Base-by-base conservation (phyloP, 2,113 vertebrate genomes). In the Tringa solitaria region DNA sequence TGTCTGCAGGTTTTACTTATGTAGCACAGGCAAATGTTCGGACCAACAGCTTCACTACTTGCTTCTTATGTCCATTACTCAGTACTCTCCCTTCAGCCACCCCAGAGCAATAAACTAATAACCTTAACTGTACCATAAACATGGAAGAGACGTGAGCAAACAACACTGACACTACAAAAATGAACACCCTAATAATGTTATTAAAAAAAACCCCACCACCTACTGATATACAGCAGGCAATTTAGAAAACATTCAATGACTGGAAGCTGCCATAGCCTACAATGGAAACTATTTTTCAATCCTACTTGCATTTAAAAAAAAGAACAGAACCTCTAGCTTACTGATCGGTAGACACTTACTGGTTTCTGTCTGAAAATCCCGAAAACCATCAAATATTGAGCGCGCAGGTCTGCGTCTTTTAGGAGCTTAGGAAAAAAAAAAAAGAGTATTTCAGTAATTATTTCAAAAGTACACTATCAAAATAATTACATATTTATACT, bases 351-450 rank as follows among this genome's bases (percentile, higher is more conserved):
- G 93, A 98, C 96, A 98, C 98, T 96, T 98, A 99, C 99, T 99
- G 87, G 99, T 99, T 98, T 99, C 99, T 80, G 99, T 99, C 92
- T 99, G 99, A 96, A 99, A 99, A 97, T 99, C 99, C 88, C 99
- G 98, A 97, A 99, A 99, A 84, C 99, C 99, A 87, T 99, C 99
- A 94, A 99, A 99, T 98, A 99, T 99, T 45, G 99, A 99, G 87
- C 99, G 98, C 33, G 99, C 99, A 56, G 99, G 99, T 96, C 99
- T 98, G 93, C 99, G 98, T 95, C 99, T 98, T 97, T 99, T 99
- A 97, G 99, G 99, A 97, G 99, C 99, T 99, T 90, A 39, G 93
- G 24, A 64, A 64, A 22, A 68, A 37, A 35, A 63, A 39, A 63
- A 14, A 87, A 8, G 14, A 82, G 67, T 26, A 46, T 87, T 79